phyloP scores from a whole-genome alignment of 1,140 invertebrate species.

The Drosophila sp. region DNA sequence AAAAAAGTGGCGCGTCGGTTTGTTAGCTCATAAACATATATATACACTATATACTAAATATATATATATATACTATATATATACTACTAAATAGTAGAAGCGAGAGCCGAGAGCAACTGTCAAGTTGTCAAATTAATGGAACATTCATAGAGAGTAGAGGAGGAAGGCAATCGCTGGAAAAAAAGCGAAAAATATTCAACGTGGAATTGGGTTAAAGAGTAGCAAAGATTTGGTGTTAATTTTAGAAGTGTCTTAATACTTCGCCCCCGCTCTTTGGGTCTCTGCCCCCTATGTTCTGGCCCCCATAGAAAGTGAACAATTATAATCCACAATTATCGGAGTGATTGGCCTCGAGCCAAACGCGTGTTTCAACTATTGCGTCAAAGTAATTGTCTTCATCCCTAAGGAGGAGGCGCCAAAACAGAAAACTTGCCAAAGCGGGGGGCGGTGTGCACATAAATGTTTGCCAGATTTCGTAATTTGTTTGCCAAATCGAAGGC shows the following conservation, averaged over 20 bases:
- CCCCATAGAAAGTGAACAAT: slow-evolving; percentile 51
- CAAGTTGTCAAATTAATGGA: slow-evolving; percentile 69
- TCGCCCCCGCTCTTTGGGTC: background rate
- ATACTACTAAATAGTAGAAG: background rate
- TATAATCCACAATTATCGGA: slow-evolving; percentile 58
- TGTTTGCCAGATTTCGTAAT: slow-evolving; percentile 81
- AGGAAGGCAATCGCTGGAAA: slow-evolving; percentile 50
- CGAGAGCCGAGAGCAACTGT: slow-evolving; percentile 47
- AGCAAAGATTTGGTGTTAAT: slow-evolving; percentile 40
- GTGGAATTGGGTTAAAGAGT: slow-evolving; percentile 61
- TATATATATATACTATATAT: slow-evolving; percentile 24
- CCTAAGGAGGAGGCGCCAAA: slow-evolving; percentile 26
- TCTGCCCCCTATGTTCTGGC: background rate
- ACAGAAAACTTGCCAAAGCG: background rate
- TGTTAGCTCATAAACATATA: slow-evolving; percentile 25
- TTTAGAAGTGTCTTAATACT: slow-evolving; percentile 46
- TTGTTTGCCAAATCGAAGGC: slow-evolving; percentile 73
- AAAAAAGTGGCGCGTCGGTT: slow-evolving; percentile 17
- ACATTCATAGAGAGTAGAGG: slow-evolving; percentile 33
- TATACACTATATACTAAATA: slow-evolving; percentile 1
- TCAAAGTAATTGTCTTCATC: slow-evolving; percentile 54
- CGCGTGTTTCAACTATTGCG: slow-evolving; percentile 66
- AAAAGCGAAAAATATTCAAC: slow-evolving; percentile 15
- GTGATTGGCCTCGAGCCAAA: slow-evolving; percentile 67
- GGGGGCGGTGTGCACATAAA: slow-evolving; percentile 26